A percentile compares a stretch with the other conserved stretches of the same genome.
phyloP scores from a whole-genome alignment of 2,113 vertebrate genomes.

The Microtus montanus region DNA sequence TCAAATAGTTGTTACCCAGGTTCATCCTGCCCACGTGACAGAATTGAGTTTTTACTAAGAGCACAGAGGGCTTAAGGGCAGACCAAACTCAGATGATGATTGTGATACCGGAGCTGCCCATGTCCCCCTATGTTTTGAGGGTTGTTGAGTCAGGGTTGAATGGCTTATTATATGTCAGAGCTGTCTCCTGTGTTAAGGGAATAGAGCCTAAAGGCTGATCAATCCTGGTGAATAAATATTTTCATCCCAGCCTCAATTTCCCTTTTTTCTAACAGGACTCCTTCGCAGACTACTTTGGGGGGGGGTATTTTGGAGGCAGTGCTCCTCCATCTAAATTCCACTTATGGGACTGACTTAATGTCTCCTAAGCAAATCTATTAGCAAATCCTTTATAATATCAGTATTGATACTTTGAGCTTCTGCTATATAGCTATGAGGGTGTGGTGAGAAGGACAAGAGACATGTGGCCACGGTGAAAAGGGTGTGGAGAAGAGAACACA shows the following conservation, averaged over 20 bases:
- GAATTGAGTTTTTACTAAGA: background rate
- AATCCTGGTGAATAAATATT: background rate
- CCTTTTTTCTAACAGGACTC: no score
- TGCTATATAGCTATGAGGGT: background rate
- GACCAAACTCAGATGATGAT: background rate
- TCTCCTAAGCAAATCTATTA: background rate
- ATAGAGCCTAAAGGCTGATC: background rate
- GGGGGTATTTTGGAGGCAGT: background rate
- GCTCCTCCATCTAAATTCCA: background rate
- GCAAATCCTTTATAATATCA: background rate
- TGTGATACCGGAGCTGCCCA: background rate
- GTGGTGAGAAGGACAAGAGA: no score
- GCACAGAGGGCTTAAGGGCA: background rate
- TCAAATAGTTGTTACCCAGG: background rate
- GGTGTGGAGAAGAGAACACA: no score
- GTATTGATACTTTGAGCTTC: background rate
- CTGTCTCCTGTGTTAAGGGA: background rate
- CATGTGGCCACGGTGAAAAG: no score
- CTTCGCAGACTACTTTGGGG: background rate
- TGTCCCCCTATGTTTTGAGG: background rate
- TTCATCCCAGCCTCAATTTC: background rate
- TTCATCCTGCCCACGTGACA: background rate
- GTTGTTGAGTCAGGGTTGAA: background rate
- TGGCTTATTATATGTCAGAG: background rate
- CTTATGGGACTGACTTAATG: background rate